Conservation (phyloP, 2,113 vertebrate species). For the Aramus guarauna region DNA sequence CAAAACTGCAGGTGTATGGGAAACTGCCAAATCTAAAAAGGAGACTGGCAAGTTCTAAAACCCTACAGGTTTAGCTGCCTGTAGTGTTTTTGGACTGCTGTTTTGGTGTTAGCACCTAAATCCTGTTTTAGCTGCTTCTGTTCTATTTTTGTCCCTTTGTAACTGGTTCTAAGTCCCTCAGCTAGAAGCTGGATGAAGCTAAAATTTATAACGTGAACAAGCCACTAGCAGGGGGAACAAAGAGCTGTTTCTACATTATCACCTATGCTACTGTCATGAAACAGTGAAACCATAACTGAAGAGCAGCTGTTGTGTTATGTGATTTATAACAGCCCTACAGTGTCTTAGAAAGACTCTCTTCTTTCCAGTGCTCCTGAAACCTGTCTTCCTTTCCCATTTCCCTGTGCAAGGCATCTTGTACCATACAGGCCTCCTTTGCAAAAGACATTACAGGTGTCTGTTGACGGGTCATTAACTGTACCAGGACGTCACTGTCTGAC, state of each 20-base stretch:
- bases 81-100: neutral
- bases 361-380: neutral
- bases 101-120: neutral
- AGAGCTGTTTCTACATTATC: neutral
- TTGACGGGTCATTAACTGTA: neutral
- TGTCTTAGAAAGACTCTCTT: neutral
- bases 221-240: neutral
- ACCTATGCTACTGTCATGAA: neutral
- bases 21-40: neutral
- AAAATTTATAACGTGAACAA: neutral
- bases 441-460: neutral
- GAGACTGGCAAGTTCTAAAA: neutral
- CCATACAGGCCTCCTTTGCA: neutral
- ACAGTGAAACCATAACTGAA: neutral
- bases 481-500: neutral
- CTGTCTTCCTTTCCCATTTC: neutral
- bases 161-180: neutral
- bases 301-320: neutral
- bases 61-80: neutral
- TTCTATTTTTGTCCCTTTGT: neutral
- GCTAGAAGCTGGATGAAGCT: neutral
- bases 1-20: neutral
- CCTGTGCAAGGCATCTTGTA: neutral
- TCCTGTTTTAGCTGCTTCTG: neutral
- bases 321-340: neutral